Conservation (phyloP, 2,113 vertebrate species). For the Poeciliopsis prolifica region DNA sequence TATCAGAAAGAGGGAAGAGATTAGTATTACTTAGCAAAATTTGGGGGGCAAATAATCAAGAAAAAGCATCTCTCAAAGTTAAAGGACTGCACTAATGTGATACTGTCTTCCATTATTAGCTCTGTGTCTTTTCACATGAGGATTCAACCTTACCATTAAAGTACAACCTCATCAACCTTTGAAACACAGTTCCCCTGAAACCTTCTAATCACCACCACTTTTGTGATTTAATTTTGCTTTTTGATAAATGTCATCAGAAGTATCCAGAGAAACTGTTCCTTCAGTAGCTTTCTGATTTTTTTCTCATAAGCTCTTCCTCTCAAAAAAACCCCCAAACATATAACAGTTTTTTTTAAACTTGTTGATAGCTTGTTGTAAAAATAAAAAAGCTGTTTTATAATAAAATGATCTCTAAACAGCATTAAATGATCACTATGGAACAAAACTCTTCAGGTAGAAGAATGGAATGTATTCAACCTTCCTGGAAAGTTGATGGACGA, state of each 20-base stretch:
- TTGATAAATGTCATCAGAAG: background rate
- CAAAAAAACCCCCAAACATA: too few relatives aligned
- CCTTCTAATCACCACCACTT: background rate
- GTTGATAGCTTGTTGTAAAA: background rate
- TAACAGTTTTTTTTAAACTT: background rate
- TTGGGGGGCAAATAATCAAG: background rate
- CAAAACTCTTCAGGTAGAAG: slow-evolving; percentile 45
- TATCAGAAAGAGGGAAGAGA: background rate
- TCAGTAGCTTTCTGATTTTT: background rate
- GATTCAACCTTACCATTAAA: background rate
- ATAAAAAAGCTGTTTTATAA: background rate
- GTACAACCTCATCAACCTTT: background rate
- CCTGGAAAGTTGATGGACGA: slow-evolving; percentile 29
- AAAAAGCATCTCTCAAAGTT: background rate
- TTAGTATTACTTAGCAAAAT: slow-evolving; percentile 9
- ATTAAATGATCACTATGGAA: slow-evolving; percentile 20
- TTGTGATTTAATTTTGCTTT: background rate
- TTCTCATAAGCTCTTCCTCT: too few relatives aligned
- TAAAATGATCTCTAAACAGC: background rate
- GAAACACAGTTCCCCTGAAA: background rate
- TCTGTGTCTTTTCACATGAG: background rate
- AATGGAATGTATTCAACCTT: slow-evolving; percentile 61
- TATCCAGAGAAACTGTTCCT: background rate
- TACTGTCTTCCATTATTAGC: background rate
- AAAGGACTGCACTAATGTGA: background rate